Percentiles rank a stretch among this genome's conserved stretches.
Evolutionary conservation across 2,888 invertebrate genomes (phyloP).

Genomic region (Tachina lurida): DNA sequence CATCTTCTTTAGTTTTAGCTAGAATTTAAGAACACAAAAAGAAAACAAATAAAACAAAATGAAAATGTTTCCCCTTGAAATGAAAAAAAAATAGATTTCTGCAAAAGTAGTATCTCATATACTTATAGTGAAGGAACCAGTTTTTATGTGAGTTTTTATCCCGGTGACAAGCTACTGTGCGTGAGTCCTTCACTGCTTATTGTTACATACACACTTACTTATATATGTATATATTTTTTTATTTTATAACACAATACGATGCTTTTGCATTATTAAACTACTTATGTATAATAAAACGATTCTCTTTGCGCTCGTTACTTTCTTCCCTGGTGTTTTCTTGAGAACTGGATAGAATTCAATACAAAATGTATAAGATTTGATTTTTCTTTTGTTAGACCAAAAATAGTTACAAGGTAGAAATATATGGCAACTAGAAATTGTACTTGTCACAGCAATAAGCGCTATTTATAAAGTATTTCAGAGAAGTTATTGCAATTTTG

Average conservation of each 20-base stretch:
- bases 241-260: slow-evolving; percentile 50
- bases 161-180: background rate
- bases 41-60: too few relatives aligned
- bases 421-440: background rate
- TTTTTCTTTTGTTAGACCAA: background rate
- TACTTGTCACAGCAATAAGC: background rate
- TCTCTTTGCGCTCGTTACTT: slow-evolving; percentile 1
- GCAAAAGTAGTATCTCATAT: too few relatives aligned
- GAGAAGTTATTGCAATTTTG: background rate
- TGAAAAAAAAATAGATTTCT: too few relatives aligned
- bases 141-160: too few relatives aligned
- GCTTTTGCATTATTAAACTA: slow-evolving; percentile 67
- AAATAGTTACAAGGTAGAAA: background rate
- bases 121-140: too few relatives aligned
- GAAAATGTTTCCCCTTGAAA: too few relatives aligned
- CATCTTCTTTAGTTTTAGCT: too few relatives aligned
- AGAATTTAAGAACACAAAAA: too few relatives aligned
- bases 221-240: background rate
- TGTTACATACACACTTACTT: background rate
- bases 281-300: slow-evolving; percentile 61
- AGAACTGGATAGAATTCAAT: background rate
- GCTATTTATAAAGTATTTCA: background rate
- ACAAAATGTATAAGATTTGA: slow-evolving; percentile 1
- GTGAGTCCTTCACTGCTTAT: background rate
- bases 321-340: background rate